A percentile compares a stretch with the other conserved stretches of the same genome.
Conservation (phyloP, 2,888 invertebrate genomes). For the Lypha dubia region DNA sequence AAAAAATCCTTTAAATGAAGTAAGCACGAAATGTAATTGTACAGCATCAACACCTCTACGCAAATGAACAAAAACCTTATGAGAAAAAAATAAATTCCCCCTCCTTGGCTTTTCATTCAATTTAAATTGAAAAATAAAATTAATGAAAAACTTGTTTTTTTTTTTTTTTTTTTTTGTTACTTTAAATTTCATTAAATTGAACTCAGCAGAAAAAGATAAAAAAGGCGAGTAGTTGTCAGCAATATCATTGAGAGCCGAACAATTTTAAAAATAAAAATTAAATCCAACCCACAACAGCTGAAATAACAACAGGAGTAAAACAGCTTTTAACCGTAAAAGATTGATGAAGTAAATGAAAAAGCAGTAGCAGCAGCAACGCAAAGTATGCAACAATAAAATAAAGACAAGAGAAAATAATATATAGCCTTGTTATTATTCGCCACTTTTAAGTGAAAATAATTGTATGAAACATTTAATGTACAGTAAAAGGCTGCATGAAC, state of each 20-base stretch:
- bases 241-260: conserved; percentile 19
- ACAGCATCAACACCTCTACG: conserved; percentile 56
- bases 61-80: neutral
- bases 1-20: neutral
- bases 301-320: conserved; percentile 14
- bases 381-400: conserved; percentile 57
- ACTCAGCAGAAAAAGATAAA: conserved; percentile 23
- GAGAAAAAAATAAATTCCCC: neutral
- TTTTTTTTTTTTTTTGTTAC: conserved; percentile 8
- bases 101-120: conserved; percentile 30
- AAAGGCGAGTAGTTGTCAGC: conserved; percentile 4
- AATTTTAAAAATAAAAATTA: neutral
- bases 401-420: neutral
- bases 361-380: conserved; percentile 13
- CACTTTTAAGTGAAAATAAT: neutral
- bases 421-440: neutral
- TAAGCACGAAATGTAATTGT: conserved; percentile 11
- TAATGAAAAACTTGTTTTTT: conserved; percentile 57
- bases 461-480: neutral
- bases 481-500: no score
- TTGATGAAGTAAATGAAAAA: conserved; percentile 53
- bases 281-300: conserved; percentile 14
- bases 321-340: conserved; percentile 43
- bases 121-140: conserved; percentile 56
- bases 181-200: conserved; percentile 54